These are phyloP conservation scores for Clarias magur DNA, from an alignment of 2,113 vertebrate genomes.

Conservation along the genomic window DNA sequence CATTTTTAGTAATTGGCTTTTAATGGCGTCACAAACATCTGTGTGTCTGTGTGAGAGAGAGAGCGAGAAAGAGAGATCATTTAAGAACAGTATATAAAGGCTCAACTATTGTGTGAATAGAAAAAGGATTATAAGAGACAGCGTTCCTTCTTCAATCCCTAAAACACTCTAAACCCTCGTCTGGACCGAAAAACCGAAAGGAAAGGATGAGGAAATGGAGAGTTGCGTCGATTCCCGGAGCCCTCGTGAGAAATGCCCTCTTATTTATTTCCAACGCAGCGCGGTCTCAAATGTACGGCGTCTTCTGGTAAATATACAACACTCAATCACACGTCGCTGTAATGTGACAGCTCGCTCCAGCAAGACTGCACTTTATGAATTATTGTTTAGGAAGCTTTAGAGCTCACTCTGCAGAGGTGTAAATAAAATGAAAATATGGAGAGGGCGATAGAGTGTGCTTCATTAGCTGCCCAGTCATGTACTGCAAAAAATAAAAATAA, in stretches of 20 bases:
- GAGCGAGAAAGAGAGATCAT: neutral
- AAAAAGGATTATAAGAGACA: neutral
- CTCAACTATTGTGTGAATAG: neutral
- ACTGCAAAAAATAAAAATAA: neutral
- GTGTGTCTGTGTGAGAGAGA: neutral
- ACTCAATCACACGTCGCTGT: conserved; percentile 44
- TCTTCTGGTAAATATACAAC: conserved; percentile 43
- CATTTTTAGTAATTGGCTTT: conserved; percentile 31
- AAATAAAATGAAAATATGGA: neutral
- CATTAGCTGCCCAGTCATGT: conserved; percentile 19
- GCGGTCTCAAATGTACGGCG: conserved; percentile 9
- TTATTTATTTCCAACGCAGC: conserved; percentile 29
- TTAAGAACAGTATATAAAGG: neutral
- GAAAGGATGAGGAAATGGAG: neutral
- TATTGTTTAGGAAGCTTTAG: conserved; percentile 23
- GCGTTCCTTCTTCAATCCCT: neutral
- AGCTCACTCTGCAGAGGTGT: conserved; percentile 30
- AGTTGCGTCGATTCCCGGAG: conserved; percentile 5
- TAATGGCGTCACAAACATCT: conserved; percentile 23
- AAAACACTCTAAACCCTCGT: neutral
- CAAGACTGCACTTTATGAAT: conserved; percentile 36
- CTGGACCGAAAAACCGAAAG: neutral
- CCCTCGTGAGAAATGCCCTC: conserved; percentile 24
- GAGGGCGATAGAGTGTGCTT: neutral
- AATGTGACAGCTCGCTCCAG: conserved; percentile 40